Base-by-base conservation (phyloP, 1,140 invertebrate genomes). In the Ceratosolen fusciceps region DNA sequence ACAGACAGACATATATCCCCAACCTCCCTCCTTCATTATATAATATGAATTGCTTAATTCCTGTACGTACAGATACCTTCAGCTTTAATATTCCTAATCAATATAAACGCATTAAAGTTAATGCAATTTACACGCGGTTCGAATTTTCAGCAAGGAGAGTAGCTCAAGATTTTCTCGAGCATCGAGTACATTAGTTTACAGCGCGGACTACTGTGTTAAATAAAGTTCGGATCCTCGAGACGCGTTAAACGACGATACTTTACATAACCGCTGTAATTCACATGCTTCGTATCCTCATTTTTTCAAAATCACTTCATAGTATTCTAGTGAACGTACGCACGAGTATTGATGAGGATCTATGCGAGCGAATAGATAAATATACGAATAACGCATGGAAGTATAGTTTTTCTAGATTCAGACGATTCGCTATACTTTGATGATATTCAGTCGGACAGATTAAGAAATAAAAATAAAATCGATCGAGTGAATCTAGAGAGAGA, bases 231-330 rank as follows among this genome's bases (percentile, higher is more conserved):
- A 65, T 75, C 52, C 29, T 52, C 43, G 16, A 31, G 43, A 24
- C 26, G 49, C 39, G 62, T 70, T 70, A 49, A 29, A 29, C 39
- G 43, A 14, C 29, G 24, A 72, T 19, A 34, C 47, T 34, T 52
- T 29, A 7, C 39, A 26, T 26, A 29, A 54, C 29, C 2, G 29
- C 9, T 26, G 24, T 7, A 31, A 47, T 47, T 70, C 39, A 56
- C 10, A 1, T 16, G 37, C 67, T 77, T 77, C 71, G 52, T 31
- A 47, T 49, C 37, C 67, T 77, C 37, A 60, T 71, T 71, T 71
- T 26, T 24, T n/a, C 39, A 49, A 71, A 77, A 71, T 77, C 67
- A 77, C 52, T 67, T 58, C 29, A 31, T 31, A 56, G 62, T 26
- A 39, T 26, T 12, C 14, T n/a, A n/a, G 24, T 34, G 26, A 24